Base-by-base conservation (phyloP, 1,140 invertebrate genomes). In the Plutomurus gul region DNA sequence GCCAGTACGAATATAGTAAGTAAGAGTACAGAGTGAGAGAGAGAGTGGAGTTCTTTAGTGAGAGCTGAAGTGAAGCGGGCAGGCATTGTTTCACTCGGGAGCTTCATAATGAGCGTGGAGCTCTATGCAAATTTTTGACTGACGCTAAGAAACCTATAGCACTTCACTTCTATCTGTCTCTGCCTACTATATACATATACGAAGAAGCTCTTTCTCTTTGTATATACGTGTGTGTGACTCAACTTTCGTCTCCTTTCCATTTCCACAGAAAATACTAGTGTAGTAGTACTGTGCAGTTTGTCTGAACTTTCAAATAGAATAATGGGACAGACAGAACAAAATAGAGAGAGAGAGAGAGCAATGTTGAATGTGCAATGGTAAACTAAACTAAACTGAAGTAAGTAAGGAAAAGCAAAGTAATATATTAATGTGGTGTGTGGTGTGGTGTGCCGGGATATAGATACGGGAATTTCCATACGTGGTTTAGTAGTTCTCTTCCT, bases 101-200 rank as follows among this genome's bases (percentile, higher is more conserved):
- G 27, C 33, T 78, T 78, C 76, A 74, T 79, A 79, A 79, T 74
- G 77, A 79, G 72, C 51, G 33, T 74, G 77, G 77, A 79, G 72
- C 71, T 74, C 47, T 65, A 74, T 74, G 72, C 60, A 79, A 74
- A 74, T 79, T 74, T 79, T 79, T 79, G 77, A 74, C 56, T 79
- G 77, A 78, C 76, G 76, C 76, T 78, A 76, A 76, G 75, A 76
- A 76, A 76, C 11, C 22, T 56, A 65, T 65, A 65, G 56, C 20
- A 51, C 47, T 51, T 51, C 13, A 65, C 13, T 65, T n/a, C 16
- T 65, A 4, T 13, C 10, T n/a, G 16, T 46, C 1, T 11, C 8
- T 16, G 16, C 4, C 22, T 10, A 3, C 22, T n/a, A 10, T 33
- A 18, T 30, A 10, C 27, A 30, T 30, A 13, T 30, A 36, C 11